Evolutionary conservation across 2,888 invertebrate species (phyloP).

Genomic region (Euproctis similis): DNA sequence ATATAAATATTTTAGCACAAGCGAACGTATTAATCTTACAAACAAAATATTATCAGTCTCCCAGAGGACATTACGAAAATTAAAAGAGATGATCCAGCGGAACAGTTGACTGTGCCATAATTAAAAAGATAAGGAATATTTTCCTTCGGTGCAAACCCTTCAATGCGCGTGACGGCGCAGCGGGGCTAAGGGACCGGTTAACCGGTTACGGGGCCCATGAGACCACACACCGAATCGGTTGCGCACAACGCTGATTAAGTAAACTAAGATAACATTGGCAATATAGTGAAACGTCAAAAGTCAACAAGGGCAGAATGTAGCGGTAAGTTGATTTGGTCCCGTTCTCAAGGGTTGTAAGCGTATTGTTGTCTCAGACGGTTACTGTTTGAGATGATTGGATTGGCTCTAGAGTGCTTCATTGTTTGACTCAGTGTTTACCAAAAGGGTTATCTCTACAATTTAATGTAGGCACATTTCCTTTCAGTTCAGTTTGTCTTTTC

Average conservation of each 20-base stretch:
- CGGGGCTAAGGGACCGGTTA: constrained; percentile 43
- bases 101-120: constrained; percentile 60
- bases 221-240: constrained; percentile 56
- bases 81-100: constrained; percentile 71
- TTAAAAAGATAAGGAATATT: constrained; percentile 76
- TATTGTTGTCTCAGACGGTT: constrained; percentile 63
- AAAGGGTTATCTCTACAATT: constrained; percentile 24
- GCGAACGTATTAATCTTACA: constrained; percentile 17
- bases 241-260: constrained; percentile 69
- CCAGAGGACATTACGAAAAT: constrained; percentile 54
- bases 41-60: constrained; percentile 34
- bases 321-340: constrained; percentile 68
- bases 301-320: constrained; percentile 70
- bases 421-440: constrained; percentile 46
- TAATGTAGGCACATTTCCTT: constrained; percentile 12
- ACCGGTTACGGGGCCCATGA: constrained; percentile 63
- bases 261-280: constrained; percentile 72
- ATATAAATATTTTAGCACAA: constrained; percentile 13
- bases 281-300: constrained; percentile 67
- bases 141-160: constrained; percentile 62
- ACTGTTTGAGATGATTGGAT: constrained; percentile 72
- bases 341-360: constrained; percentile 63
- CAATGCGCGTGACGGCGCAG: constrained; percentile 27
- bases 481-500: constrained; percentile 6
- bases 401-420: constrained; percentile 54